phyloP scores from a whole-genome alignment of 2,797 vertebrate species.

The Sphaeramia orbicularis region DNA sequence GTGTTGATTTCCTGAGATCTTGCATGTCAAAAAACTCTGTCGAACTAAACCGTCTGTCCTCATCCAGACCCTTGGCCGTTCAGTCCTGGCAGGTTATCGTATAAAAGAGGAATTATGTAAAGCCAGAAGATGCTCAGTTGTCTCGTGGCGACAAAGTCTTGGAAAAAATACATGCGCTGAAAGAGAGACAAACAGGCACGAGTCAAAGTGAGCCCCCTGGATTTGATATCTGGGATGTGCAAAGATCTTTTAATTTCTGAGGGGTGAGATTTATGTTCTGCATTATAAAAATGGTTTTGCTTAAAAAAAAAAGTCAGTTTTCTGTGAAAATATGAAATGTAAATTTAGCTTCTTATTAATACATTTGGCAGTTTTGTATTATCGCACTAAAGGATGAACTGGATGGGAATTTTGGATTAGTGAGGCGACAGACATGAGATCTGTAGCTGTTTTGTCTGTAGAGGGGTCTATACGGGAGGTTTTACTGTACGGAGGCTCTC shows the following conservation, averaged over 20 bases:
- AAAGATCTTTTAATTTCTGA: conserved; percentile 72
- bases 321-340: conserved; percentile 77
- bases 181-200: conserved; percentile 36
- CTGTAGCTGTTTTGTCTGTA: conserved; percentile 32
- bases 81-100: conserved; percentile 5
- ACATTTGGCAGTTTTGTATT: conserved; percentile 71
- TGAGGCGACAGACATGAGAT: conserved; percentile 53
- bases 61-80: conserved; percentile 12
- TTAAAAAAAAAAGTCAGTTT: conserved; percentile 54
- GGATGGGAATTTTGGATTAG: conserved; percentile 52
- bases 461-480: conserved; percentile 36
- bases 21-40: conserved; percentile 35
- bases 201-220: conserved; percentile 73
- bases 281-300: conserved; percentile 64
- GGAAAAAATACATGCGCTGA: conserved; percentile 17
- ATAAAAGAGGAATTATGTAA: conserved; percentile 44
- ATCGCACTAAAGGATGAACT: conserved; percentile 60
- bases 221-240: conserved; percentile 80
- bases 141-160: conserved; percentile 17
- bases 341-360: conserved; percentile 68
- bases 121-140: conserved; percentile 46
- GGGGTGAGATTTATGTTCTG: conserved; percentile 57
- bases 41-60: conserved; percentile 28
- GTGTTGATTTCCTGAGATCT: conserved; percentile 42
- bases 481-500: conserved; percentile 38